Evolutionary conservation across 2,888 invertebrate genomes (phyloP), one percentile per base, ranked within the genome.

Genomic region (Drosophila antonietae): DNA sequence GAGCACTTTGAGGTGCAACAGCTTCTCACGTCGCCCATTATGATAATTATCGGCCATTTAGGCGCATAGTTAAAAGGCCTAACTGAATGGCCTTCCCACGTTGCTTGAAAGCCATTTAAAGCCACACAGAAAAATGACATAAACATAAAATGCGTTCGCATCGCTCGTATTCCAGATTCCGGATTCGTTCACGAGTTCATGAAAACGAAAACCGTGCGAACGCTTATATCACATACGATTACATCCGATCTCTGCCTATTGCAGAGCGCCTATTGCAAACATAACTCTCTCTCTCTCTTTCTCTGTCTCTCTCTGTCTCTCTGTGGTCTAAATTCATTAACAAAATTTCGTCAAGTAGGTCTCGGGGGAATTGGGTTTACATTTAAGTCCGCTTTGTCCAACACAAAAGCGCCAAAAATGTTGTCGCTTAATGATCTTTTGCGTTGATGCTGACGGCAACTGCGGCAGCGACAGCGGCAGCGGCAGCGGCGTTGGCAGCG

Each of bases 321-420:
- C 57, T 78, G 78, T 85, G 83, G 75, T 85, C 81, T 75, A 90
- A 88, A 88, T 89, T 89, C 89, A 89, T 89, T 89, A 89, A 89
- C 89, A 63, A 89, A 81, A 89, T 90, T 90, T 85, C 90, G 74
- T 78, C 80, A 90, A 81, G 71, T 83, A 58, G 69, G 76, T 78
- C 68, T 75, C 68, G 61, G 73, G 78, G 68, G 49, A 83, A 78
- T 75, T 66, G 80, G 74, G 64, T 78, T 74, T 57, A 61, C 68
- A 46, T 23, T 33, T 33, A 63, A 49, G 62, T 69, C 71, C 75
- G 75, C 63, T 68, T 68, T 69, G 69, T 57, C 60, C 61, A 56
- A 58, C 75, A 75, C 65, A 84, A 75, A 79, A 68, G 69, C 63
- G 68, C 52, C 77, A 58, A 81, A 51, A 81, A 78, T 75, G 73